Conservation (phyloP, 1,140 invertebrate genomes). For the Halesus radiatus region DNA sequence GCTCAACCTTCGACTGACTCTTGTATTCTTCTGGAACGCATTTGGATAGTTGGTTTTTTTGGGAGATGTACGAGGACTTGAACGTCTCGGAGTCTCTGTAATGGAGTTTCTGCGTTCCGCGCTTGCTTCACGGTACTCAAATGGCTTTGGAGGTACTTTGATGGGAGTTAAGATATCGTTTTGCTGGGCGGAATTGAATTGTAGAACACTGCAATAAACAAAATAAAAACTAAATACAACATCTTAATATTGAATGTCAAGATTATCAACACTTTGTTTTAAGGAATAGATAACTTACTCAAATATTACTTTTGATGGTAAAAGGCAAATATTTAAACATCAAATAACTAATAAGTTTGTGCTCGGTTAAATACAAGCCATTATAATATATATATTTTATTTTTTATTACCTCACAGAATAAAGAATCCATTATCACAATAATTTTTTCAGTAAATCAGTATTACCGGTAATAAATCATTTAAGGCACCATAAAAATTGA, state of each 20-base stretch:
- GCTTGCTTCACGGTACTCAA: neutral
- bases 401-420: too few species aligned
- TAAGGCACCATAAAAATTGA: too few species aligned
- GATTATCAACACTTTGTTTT: neutral
- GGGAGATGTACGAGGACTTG: neutral
- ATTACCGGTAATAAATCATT: too few species aligned
- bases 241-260: neutral
- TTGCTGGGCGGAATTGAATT: conserved; percentile 2
- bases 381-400: too few species aligned
- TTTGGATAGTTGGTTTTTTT: neutral
- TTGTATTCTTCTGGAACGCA: neutral
- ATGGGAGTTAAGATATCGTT: neutral
- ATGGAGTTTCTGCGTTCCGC: neutral
- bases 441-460: too few species aligned
- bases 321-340: neutral
- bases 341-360: neutral
- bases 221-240: neutral
- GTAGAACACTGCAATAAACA: conserved; percentile 23
- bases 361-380: neutral
- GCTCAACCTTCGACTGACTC: conserved; percentile 9
- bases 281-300: neutral
- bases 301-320: neutral
- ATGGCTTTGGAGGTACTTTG: neutral
- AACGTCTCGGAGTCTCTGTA: neutral
- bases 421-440: too few species aligned